Conservation (phyloP, 2,888 invertebrate genomes). For the Polydrusus tereticollis region DNA sequence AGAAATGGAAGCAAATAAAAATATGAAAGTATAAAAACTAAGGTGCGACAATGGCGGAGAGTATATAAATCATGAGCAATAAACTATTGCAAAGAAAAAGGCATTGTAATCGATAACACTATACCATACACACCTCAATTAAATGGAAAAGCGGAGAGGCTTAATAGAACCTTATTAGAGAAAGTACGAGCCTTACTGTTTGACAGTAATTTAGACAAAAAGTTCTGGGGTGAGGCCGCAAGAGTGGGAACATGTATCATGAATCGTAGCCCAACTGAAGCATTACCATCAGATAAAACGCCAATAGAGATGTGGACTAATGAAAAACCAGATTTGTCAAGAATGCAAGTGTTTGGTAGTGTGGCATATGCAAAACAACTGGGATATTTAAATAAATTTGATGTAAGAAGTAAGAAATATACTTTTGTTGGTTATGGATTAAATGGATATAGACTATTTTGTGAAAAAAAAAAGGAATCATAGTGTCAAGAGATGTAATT, state of each 20-base stretch:
- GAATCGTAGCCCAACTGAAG: constrained; percentile 45
- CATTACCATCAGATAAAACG: constrained; percentile 43
- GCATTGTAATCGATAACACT: constrained; percentile 47
- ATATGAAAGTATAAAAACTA: constrained; percentile 45
- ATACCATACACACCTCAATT: too few relatives aligned
- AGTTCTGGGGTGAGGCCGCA: too few relatives aligned
- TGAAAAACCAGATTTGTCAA: constrained; percentile 51
- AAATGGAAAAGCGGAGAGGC: constrained; percentile 52
- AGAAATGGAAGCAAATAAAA: constrained; percentile 42
- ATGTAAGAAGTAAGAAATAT: constrained; percentile 54
- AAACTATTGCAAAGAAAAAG: constrained; percentile 47
- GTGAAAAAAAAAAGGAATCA: constrained; percentile 36
- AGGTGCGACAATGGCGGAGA: constrained; percentile 53
- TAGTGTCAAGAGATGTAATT: constrained; percentile 41
- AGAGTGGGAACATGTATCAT: constrained; percentile 38
- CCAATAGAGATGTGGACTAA: constrained; percentile 57
- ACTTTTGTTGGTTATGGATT: constrained; percentile 51
- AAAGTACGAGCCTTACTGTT: too few relatives aligned
- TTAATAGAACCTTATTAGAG: constrained; percentile 51
- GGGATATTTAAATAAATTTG: constrained; percentile 54
- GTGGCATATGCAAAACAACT: constrained; percentile 54
- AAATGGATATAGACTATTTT: constrained; percentile 46
- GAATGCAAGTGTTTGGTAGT: constrained; percentile 57
- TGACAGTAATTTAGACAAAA: too few relatives aligned
- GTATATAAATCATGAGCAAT: constrained; percentile 34